Base-by-base conservation (phyloP, 2,888 invertebrate species). In the Eubasilissa splendida region DNA sequence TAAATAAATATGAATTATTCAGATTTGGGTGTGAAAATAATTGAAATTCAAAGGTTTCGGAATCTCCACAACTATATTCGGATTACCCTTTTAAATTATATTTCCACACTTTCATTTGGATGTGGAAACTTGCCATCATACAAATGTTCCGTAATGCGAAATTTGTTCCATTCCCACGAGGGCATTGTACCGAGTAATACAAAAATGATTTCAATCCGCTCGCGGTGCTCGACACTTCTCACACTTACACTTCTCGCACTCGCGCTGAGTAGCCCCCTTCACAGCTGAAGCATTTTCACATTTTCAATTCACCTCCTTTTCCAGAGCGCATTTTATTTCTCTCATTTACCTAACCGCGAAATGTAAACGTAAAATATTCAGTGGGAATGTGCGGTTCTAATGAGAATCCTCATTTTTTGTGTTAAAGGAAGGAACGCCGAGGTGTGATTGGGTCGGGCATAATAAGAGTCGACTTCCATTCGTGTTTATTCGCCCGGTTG, bases 311-410 rank as follows among this genome's bases (percentile, higher is more conserved):
- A 79, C 77, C 80, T 79, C 73, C 60, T 75, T 80, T 82, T 82
- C 53, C 79, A 63, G 68, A 70, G 54, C 58, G 71, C 59, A 68
- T 77, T 68, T 78, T 78, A 60, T 79, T 73, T 79, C 78, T 70
- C 74, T 79, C 82, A 77, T 77, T 81, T 77, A 58, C 50, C 80
- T 56, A 73, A 77, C 82, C 76, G 73, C 76, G 82, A 76, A 79
- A 78, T 76, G 81, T 81, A 81, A 82, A 79, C 79, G 79, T 82
- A 79, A 82, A 81, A 82, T 82, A 82, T 82, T 82, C 76, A 82
- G 73, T 56, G 74, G 78, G 68, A 79, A 79, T 79, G 79, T 78
- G 76, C 75, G 81, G 76, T 79, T 60, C 79, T 76, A 78, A 80
- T 80, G 80, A 80, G 80, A 80, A 77, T 80, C 77, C 74, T 77